Percentiles rank a stretch among this genome's conserved stretches.
Evolutionary conservation across 2,113 vertebrate genomes (phyloP).

Genomic region (Mirza zaza): DNA sequence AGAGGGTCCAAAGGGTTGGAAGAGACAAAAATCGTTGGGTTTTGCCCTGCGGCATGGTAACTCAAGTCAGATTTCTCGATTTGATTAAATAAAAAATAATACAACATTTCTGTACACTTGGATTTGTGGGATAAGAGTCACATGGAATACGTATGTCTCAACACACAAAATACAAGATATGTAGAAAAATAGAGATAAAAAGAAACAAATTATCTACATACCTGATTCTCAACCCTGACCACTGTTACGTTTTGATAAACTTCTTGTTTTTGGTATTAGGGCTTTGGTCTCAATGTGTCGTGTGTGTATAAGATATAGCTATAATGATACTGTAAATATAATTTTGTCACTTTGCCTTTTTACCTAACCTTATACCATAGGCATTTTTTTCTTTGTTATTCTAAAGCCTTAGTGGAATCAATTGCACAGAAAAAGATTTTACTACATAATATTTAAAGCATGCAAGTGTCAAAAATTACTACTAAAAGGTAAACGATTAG

Average conservation of each 20-base stretch:
- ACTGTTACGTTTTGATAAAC: not conserved
- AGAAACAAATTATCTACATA: not conserved
- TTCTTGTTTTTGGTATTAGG: not conserved
- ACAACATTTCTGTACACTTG: not conserved
- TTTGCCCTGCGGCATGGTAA: not conserved
- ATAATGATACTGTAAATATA: not conserved
- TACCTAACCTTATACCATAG: not conserved
- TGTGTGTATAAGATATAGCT: not conserved
- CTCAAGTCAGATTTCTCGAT: not conserved
- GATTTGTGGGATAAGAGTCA: not conserved
- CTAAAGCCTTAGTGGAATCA: not conserved
- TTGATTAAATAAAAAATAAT: not conserved
- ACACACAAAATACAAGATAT: not conserved
- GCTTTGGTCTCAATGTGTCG: not conserved
- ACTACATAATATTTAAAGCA: not conserved
- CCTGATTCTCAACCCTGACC: not conserved
- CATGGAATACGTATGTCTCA: not conserved
- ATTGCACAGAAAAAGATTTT: not conserved
- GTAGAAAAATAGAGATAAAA: not conserved
- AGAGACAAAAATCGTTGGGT: not conserved
- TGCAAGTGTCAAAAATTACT: not conserved
- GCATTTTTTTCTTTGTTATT: not conserved
- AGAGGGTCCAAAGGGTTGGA: not conserved
- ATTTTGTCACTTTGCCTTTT: not conserved
- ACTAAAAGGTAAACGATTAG: not conserved